phyloP scores from a whole-genome alignment of 2,888 invertebrate species.

The Rambutsinella grinnellia region DNA sequence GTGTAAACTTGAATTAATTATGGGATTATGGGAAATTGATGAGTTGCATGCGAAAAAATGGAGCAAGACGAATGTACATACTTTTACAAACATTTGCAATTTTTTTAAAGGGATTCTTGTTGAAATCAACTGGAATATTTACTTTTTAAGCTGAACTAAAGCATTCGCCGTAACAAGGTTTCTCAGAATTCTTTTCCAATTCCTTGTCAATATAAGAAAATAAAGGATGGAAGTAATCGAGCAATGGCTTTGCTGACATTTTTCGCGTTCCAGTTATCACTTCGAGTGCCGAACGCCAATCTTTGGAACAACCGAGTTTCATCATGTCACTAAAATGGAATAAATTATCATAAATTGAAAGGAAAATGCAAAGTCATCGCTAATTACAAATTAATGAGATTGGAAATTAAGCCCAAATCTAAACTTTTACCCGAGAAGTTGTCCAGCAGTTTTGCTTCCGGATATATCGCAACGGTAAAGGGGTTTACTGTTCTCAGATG shows the following conservation, averaged over 20 bases:
- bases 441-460: constrained; percentile 34
- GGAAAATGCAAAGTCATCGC: background rate
- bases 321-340: constrained; percentile 79
- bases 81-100: too few relatives aligned
- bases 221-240: constrained; percentile 69
- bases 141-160: too few relatives aligned
- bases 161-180: constrained; percentile 41
- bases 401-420: background rate
- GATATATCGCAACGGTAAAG: constrained; percentile 85
- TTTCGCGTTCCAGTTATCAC: constrained; percentile 78
- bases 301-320: constrained; percentile 85
- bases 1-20: too few relatives aligned
- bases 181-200: constrained; percentile 44
- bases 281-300: constrained; percentile 87
- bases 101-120: too few relatives aligned
- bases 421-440: constrained; percentile 33
- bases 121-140: too few relatives aligned
- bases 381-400: background rate
- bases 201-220: constrained; percentile 50
- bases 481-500: constrained; percentile 72
- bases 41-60: too few relatives aligned
- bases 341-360: background rate
- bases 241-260: constrained; percentile 68
- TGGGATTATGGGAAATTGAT: too few relatives aligned
- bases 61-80: too few relatives aligned